These are phyloP conservation scores for Epinephelus malabaricus DNA, from an alignment of 2,797 vertebrate species.

Conservation along the genomic window DNA sequence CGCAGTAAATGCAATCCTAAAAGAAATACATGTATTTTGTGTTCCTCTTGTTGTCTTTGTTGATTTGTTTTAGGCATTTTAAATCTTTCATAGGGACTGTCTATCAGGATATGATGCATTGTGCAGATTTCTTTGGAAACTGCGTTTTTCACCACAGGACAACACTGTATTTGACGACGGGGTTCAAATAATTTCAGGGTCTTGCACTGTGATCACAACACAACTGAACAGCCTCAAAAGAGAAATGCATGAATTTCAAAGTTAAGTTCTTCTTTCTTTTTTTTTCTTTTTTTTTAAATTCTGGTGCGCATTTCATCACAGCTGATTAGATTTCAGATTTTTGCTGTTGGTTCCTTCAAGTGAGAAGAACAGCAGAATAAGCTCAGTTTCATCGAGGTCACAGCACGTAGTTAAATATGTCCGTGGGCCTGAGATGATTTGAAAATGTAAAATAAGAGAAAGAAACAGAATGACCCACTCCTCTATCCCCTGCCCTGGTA, in stretches of 20 bases:
- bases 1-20: not conserved
- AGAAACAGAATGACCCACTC: conserved; percentile 4
- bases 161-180: conserved; percentile 60
- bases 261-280: not conserved
- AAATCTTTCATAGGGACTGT: conserved; percentile 43
- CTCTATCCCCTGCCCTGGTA: not conserved
- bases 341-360: conserved; percentile 34
- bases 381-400: conserved; percentile 36
- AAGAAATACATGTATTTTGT: not conserved
- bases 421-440: conserved; percentile 18
- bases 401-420: not conserved
- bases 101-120: conserved; percentile 49
- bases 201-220: conserved; percentile 79
- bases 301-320: conserved; percentile 47
- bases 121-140: conserved; percentile 44
- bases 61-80: conserved; percentile 39
- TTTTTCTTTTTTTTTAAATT: conserved; percentile 32
- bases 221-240: conserved; percentile 78
- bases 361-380: conserved; percentile 54
- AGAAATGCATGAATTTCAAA: conserved; percentile 35
- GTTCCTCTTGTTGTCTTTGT: conserved; percentile 14
- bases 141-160: conserved; percentile 63
- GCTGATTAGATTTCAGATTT: conserved; percentile 38
- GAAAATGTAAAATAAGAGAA: conserved; percentile 3
- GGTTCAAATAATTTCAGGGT: conserved; percentile 72